A percentile compares a stretch with the other conserved stretches of the same genome.
phyloP scores from a whole-genome alignment of 2,113 vertebrate species.

The Pedionomus torquatus region DNA sequence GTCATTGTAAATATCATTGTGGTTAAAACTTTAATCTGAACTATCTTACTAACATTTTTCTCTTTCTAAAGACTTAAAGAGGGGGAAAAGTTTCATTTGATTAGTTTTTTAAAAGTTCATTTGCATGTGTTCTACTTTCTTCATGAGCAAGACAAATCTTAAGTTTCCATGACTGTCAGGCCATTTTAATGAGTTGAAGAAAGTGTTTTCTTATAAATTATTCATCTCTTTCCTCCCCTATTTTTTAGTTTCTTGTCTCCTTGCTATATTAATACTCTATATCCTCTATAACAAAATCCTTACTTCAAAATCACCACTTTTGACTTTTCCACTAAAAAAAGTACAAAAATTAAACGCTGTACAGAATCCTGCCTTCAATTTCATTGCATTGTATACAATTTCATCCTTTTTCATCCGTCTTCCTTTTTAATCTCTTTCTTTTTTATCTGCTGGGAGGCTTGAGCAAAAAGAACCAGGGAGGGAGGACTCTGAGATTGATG shows the following conservation, averaged over 20 bases:
- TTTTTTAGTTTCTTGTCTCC: conserved; percentile 17
- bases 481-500: not conserved
- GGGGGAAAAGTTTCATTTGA: not conserved
- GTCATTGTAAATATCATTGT: no score
- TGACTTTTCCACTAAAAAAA: not conserved
- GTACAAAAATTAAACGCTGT: not conserved
- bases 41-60: not conserved
- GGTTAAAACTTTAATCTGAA: not conserved
- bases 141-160: conserved; percentile 31
- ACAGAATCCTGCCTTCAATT: not conserved
- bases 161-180: conserved; percentile 37
- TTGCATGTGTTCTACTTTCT: conserved; percentile 46
- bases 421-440: not conserved
- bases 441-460: not conserved
- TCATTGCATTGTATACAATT: not conserved
- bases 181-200: conserved; percentile 55
- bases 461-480: not conserved
- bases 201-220: conserved; percentile 63
- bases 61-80: not conserved
- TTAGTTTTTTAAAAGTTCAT: conserved; percentile 17
- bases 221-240: conserved; percentile 9
- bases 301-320: not conserved
- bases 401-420: not conserved
- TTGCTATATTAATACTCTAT: not conserved
- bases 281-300: not conserved